Evolutionary conservation across 2,888 invertebrate species (phyloP).

Genomic region (Bruchidius siliquastri): DNA sequence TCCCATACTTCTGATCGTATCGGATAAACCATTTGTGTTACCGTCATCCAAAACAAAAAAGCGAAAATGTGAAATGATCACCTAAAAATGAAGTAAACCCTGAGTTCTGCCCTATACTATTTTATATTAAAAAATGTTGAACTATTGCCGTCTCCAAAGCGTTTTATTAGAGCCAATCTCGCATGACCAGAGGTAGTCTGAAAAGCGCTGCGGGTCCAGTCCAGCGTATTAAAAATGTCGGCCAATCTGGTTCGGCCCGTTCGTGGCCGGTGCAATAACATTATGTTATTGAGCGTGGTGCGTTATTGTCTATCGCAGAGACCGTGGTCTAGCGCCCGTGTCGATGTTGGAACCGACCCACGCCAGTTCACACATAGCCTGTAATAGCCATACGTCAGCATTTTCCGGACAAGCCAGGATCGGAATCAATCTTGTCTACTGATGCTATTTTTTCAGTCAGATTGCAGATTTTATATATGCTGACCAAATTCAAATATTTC

Average conservation of each 20-base stretch:
- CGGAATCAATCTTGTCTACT: too few species aligned
- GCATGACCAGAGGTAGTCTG: not conserved
- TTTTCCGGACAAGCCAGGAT: not conserved
- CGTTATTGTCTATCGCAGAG: not conserved
- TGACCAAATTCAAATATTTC: too few species aligned
- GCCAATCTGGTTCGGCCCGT: not conserved
- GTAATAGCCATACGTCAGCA: not conserved
- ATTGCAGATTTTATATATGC: too few species aligned
- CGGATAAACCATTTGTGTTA: too few species aligned
- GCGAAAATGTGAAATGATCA: too few species aligned
- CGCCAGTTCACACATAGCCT: not conserved
- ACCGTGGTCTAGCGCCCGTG: not conserved
- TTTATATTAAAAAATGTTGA: too few species aligned
- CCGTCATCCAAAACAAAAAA: too few species aligned
- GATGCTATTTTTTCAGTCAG: too few species aligned
- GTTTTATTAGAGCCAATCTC: not conserved
- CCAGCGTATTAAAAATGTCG: not conserved
- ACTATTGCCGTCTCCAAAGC: too few species aligned
- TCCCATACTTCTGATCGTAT: too few species aligned
- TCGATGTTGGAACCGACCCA: not conserved
- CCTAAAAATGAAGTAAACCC: too few species aligned
- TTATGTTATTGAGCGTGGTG: not conserved
- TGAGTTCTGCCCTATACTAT: too few species aligned
- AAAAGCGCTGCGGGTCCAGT: not conserved
- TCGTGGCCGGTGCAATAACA: not conserved